These are phyloP conservation scores for Acrobasis consociella DNA, from an alignment of 2,888 invertebrate genomes.

Conservation along the genomic window DNA sequence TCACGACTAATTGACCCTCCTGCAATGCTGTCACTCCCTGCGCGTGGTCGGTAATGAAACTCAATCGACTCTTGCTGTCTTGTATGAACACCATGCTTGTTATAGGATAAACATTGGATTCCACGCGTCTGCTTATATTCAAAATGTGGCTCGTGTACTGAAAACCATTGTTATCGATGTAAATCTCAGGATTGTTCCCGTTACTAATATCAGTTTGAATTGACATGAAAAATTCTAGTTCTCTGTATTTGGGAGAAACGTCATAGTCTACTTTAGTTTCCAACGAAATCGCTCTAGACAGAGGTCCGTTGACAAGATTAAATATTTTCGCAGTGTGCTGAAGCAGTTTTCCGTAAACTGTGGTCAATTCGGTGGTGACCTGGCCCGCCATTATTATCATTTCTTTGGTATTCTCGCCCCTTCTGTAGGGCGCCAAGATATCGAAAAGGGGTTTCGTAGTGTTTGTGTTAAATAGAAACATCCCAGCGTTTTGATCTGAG, in stretches of 20 bases:
- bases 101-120: slow-evolving; percentile 98
- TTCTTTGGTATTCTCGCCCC: slow-evolving; percentile 75
- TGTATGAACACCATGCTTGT: slow-evolving; percentile 94
- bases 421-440: slow-evolving; percentile 87
- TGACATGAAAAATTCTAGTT: slow-evolving; percentile 95
- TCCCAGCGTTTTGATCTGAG: slow-evolving; percentile 94
- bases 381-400: slow-evolving; percentile 92
- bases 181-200: slow-evolving; percentile 89
- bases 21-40: slow-evolving; percentile 95
- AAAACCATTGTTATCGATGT: slow-evolving; percentile 96
- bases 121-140: slow-evolving; percentile 90
- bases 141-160: slow-evolving; percentile 90
- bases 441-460: slow-evolving; percentile 90
- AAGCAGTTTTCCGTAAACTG: slow-evolving; percentile 89
- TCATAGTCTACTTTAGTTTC: slow-evolving; percentile 93
- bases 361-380: slow-evolving; percentile 90
- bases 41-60: slow-evolving; percentile 92
- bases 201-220: slow-evolving; percentile 92
- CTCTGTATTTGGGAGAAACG: slow-evolving; percentile 91
- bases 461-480: slow-evolving; percentile 96
- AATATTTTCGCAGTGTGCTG: slow-evolving; percentile 91
- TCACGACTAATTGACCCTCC: slow-evolving; percentile 94
- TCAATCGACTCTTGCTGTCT: slow-evolving; percentile 86
- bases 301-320: slow-evolving; percentile 85
- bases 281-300: slow-evolving; percentile 88